A percentile compares a stretch with the other conserved stretches of the same genome.
These are phyloP conservation scores for Sthenelais limicola DNA, from an alignment of 2,888 invertebrate genomes.

Conservation along the genomic window DNA sequence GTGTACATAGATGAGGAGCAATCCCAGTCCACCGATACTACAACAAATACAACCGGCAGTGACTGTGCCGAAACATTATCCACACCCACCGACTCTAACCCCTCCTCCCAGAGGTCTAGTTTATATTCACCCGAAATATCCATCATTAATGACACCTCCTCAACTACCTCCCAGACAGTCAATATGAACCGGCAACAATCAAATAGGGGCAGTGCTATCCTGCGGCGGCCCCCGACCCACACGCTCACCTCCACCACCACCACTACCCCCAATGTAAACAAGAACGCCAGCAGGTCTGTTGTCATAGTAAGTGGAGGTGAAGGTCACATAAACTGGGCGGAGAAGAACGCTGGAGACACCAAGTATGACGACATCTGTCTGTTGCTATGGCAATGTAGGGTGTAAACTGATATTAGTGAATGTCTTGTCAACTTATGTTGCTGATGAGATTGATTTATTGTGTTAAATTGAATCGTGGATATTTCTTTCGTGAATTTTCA, in stretches of 20 bases:
- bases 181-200: not conserved
- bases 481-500: too few species aligned
- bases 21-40: not conserved
- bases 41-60: not conserved
- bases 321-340: conserved; percentile 64
- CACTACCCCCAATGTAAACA: not conserved
- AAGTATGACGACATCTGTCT: conserved; percentile 51
- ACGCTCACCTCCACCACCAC: not conserved
- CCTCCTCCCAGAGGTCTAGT: not conserved
- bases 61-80: not conserved
- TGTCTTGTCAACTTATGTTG: too few species aligned
- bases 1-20: not conserved
- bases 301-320: conserved; percentile 68
- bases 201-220: not conserved
- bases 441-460: too few species aligned
- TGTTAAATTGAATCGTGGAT: too few species aligned
- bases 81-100: too few species aligned
- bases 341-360: conserved; percentile 40
- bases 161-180: too few species aligned
- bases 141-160: not conserved
- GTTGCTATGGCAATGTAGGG: conserved; percentile 50
- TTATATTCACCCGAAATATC: not conserved
- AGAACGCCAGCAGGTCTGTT: conserved; percentile 56
- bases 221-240: not conserved
- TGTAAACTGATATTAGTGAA: too few species aligned